Evolutionary conservation across 2,888 invertebrate species (phyloP).

Genomic region (Arge pagana): DNA sequence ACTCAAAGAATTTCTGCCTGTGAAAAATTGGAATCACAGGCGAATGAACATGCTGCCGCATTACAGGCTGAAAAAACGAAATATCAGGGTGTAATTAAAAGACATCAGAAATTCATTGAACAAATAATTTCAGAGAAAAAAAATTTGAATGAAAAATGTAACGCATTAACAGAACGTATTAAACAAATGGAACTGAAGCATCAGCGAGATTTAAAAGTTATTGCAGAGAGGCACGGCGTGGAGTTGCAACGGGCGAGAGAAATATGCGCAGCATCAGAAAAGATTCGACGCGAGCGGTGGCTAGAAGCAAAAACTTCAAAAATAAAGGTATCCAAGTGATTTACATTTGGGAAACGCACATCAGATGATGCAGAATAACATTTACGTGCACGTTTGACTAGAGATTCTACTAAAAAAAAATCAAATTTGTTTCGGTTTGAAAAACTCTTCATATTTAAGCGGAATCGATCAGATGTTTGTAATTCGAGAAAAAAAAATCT

Average conservation of each 20-base stretch:
- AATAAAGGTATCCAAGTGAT: conserved; percentile 79
- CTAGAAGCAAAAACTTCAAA: conserved; percentile 83
- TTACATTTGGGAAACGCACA: background rate
- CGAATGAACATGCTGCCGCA: conserved; percentile 57
- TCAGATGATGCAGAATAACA: too few species aligned
- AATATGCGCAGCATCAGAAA: conserved; percentile 78
- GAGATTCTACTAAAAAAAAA: too few species aligned
- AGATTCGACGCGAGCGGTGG: conserved; percentile 76
- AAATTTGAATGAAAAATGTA: conserved; percentile 74
- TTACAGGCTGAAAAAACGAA: conserved; percentile 69
- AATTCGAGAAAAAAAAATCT: background rate
- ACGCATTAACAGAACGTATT: conserved; percentile 68
- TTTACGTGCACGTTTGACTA: background rate
- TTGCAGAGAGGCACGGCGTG: conserved; percentile 76
- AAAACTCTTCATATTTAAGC: too few species aligned
- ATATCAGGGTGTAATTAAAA: conserved; percentile 72
- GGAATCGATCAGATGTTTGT: too few species aligned
- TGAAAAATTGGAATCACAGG: conserved; percentile 57
- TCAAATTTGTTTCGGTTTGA: too few species aligned
- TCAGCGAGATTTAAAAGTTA: conserved; percentile 68
- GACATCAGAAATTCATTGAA: conserved; percentile 84
- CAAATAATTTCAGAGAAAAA: conserved; percentile 80
- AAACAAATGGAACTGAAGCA: conserved; percentile 70
- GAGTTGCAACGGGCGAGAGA: conserved; percentile 78
- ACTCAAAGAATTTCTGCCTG: conserved; percentile 53